Evolutionary conservation across 2,113 vertebrate genomes (phyloP).

Genomic region (Centrocercus urophasianus): DNA sequence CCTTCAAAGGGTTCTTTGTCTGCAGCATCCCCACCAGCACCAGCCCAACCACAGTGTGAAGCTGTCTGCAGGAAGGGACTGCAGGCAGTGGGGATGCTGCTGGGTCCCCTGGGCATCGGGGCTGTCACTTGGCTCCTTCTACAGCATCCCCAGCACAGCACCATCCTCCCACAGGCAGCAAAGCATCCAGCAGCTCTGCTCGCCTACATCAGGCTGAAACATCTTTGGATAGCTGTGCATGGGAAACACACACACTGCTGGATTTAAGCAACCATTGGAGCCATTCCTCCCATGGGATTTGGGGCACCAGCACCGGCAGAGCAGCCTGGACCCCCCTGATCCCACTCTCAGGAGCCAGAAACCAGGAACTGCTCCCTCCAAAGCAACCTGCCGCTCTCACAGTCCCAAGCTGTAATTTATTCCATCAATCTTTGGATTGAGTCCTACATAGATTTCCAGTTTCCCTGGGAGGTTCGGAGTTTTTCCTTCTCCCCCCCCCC

Average conservation of each 20-base stretch:
- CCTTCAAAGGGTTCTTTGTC: constrained; percentile 51
- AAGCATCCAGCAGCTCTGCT: neutral
- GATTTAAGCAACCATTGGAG: accelerated
- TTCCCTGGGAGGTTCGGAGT: neutral
- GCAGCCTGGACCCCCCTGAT: neutral
- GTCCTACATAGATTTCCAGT: constrained; percentile 3
- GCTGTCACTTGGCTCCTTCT: neutral
- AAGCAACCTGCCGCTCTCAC: neutral
- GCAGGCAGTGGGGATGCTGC: neutral
- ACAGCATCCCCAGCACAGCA: neutral
- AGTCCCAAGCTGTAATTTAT: neutral
- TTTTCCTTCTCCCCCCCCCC: neutral
- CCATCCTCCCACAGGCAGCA: neutral
- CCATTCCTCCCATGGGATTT: accelerated
- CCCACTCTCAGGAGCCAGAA: neutral
- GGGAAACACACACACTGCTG: accelerated
- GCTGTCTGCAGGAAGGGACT: accelerated
- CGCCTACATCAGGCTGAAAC: accelerated
- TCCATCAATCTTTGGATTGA: neutral
- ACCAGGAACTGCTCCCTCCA: neutral
- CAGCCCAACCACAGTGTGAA: accelerated
- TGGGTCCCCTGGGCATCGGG: too few relatives aligned
- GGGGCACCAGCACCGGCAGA: neutral
- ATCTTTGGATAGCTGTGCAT: accelerated
- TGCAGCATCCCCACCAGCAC: neutral